These are phyloP conservation scores for Colistium nudipinnis DNA, from an alignment of 2,113 vertebrate species.

Conservation along the genomic window DNA sequence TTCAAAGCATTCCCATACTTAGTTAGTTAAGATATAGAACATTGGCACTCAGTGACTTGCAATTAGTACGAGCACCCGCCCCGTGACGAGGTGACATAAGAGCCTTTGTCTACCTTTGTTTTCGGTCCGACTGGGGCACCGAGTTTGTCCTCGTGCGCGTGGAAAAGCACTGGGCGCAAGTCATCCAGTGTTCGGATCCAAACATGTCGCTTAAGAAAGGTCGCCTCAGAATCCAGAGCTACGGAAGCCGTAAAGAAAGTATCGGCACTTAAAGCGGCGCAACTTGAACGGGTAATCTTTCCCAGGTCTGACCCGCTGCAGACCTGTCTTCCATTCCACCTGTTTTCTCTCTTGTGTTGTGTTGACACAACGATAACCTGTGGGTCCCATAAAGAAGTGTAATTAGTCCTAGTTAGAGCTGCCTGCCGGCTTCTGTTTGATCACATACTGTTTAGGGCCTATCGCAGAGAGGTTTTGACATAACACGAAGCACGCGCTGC, in stretches of 20 bases:
- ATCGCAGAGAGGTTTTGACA: conserved; percentile 16
- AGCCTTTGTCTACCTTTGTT: conserved; percentile 25
- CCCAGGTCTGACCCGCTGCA: background rate
- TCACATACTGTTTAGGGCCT: conserved; percentile 16
- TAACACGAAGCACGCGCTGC: background rate
- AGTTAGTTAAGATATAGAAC: no score
- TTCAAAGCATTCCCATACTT: no score
- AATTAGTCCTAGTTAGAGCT: conserved; percentile 10
- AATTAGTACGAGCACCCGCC: background rate
- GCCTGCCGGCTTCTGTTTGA: conserved; percentile 21
- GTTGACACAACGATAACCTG: conserved; percentile 33
- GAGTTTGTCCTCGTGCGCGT: conserved; percentile 21
- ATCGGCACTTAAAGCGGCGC: no score
- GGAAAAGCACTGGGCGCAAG: conserved; percentile 39
- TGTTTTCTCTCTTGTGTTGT: conserved; percentile 34
- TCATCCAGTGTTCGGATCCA: conserved; percentile 10
- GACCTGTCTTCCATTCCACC: background rate
- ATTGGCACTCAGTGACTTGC: background rate
- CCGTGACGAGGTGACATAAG: background rate
- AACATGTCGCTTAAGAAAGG: conserved; percentile 6
- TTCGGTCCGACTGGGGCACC: background rate
- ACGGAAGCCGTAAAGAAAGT: no score
- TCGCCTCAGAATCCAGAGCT: no score
- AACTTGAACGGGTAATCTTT: background rate
- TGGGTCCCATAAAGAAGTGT: conserved; percentile 3